Percentiles rank a stretch among this genome's conserved stretches.
phyloP scores from a whole-genome alignment of 2,113 vertebrate genomes.

The Ochotona princeps region DNA sequence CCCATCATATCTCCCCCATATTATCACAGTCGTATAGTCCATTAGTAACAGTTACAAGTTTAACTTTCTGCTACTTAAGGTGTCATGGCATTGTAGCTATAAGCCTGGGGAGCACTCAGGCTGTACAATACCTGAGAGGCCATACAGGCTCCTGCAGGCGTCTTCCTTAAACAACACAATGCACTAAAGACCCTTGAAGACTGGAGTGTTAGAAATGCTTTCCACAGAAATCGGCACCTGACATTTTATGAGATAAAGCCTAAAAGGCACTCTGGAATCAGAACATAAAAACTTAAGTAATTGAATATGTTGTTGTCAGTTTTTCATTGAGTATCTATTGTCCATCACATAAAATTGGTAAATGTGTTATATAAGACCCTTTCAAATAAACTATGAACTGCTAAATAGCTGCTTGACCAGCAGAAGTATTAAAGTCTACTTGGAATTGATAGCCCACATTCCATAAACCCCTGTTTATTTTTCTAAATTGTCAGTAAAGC shows the following conservation, averaged over 20 bases:
- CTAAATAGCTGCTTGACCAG: neutral
- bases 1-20: too few relatives aligned
- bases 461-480: neutral
- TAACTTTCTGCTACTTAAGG: too few relatives aligned
- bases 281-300: neutral
- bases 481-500: neutral
- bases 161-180: neutral
- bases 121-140: neutral
- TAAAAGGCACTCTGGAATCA: neutral
- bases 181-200: neutral
- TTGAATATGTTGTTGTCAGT: neutral
- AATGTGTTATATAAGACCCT: neutral
- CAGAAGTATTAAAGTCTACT: neutral
- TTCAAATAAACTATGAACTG: neutral
- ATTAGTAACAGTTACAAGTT: too few relatives aligned
- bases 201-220: neutral
- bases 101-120: neutral
- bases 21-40: too few relatives aligned
- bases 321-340: neutral
- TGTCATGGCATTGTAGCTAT: too few relatives aligned
- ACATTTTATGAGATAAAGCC: neutral
- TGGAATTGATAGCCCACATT: neutral
- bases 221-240: neutral
- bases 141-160: rapidly evolving
- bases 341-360: neutral